phyloP scores from a whole-genome alignment of 1,140 invertebrate species.

The Zaprionus camerounensis region DNA sequence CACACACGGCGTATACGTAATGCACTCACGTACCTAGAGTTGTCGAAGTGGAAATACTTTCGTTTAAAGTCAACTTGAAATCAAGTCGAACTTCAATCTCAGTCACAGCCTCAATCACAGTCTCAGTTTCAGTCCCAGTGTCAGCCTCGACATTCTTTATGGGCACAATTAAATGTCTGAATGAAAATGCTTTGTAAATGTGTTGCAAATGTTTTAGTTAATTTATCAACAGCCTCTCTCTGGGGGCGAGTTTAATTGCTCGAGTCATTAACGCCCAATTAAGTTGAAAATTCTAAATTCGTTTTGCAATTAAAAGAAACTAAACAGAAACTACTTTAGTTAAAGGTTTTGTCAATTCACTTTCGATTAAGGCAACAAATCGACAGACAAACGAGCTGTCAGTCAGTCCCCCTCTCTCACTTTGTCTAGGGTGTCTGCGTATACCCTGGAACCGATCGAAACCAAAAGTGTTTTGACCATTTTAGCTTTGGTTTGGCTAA shows the following conservation, averaged over 20 bases:
- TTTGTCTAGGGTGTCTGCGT: not conserved
- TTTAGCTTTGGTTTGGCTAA: conserved; percentile 59
- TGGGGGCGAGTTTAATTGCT: conserved; percentile 34
- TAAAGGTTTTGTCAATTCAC: conserved; percentile 51
- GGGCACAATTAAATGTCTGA: conserved; percentile 72
- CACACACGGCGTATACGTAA: conserved; percentile 53
- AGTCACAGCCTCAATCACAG: not conserved
- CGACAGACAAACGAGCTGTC: conserved; percentile 7
- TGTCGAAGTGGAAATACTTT: conserved; percentile 64
- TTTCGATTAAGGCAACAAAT: conserved; percentile 59
- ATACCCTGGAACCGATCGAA: conserved; percentile 1
- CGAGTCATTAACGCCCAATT: conserved; percentile 74
- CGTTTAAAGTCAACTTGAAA: conserved; percentile 40
- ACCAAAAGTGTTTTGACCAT: conserved; percentile 18
- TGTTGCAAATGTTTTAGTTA: conserved; percentile 38
- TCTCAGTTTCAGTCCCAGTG: conserved; percentile 12
- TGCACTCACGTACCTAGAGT: conserved; percentile 19
- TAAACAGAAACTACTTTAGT: not conserved
- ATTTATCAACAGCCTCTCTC: conserved; percentile 49
- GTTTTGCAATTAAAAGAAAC: conserved; percentile 64
- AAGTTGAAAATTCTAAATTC: conserved; percentile 68
- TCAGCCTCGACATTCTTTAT: conserved; percentile 69
- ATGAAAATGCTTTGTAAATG: conserved; percentile 1
- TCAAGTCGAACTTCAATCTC: not conserved
- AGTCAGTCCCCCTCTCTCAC: not conserved